A percentile compares a stretch with the other conserved stretches of the same genome.
These are phyloP conservation scores for Desmophyllum pertusum DNA, from an alignment of 92 coral and sea anemone species.

Conservation along the genomic window DNA sequence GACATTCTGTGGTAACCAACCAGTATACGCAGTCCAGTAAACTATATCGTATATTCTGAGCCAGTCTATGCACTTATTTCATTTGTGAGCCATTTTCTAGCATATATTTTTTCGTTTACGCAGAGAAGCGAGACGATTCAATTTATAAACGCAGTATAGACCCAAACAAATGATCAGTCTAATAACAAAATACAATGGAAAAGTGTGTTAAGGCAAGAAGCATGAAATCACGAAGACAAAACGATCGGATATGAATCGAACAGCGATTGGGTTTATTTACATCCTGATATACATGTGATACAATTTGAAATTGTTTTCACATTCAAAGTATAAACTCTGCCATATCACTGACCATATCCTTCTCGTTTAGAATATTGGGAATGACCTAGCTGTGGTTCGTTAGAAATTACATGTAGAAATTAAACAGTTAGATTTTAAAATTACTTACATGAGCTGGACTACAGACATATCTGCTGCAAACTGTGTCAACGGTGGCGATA, in stretches of 20 bases:
- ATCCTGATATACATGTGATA: too few relatives aligned
- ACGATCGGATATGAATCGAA: not conserved
- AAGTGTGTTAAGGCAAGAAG: not conserved
- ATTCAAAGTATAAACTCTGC: not conserved
- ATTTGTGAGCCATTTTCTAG: not conserved
- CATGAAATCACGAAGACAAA: not conserved
- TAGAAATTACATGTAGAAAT: not conserved
- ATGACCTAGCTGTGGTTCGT: too few relatives aligned
- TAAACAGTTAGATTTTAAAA: not conserved
- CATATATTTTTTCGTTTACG: not conserved
- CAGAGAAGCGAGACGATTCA: not conserved
- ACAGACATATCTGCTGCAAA: not conserved
- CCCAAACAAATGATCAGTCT: too few relatives aligned
- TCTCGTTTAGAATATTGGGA: not conserved
- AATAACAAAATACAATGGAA: not conserved
- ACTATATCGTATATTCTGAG: not conserved
- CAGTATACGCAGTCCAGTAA: not conserved
- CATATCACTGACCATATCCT: not conserved
- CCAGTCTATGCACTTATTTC: not conserved
- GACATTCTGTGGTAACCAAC: conserved; percentile 9
- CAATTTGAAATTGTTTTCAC: not conserved
- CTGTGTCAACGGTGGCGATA: not conserved
- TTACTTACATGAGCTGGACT: not conserved
- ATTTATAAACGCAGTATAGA: too few relatives aligned
- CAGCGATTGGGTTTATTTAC: not conserved